These are phyloP conservation scores for Scaptodrosophila lebanonensis DNA, from an alignment of 1,140 invertebrate genomes.

Conservation along the genomic window DNA sequence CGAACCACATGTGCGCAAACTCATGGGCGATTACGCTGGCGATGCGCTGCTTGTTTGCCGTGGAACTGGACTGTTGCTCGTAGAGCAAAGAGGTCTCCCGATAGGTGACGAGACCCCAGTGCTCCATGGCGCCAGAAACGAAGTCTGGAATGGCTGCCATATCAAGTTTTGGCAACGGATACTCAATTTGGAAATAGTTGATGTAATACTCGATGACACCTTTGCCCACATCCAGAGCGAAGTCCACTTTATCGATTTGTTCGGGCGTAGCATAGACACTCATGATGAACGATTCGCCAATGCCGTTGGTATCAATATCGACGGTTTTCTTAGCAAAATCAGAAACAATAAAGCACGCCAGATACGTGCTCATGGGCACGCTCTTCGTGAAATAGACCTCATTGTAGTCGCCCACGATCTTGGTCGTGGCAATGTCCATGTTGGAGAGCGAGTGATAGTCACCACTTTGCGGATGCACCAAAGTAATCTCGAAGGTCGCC, in stretches of 20 bases:
- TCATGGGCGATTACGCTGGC: constrained; percentile 93
- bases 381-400: constrained; percentile 84
- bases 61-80: constrained; percentile 83
- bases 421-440: constrained; percentile 80
- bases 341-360: constrained; percentile 93
- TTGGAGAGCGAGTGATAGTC: constrained; percentile 88
- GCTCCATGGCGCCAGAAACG: constrained; percentile 96
- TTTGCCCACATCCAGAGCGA: constrained; percentile 88
- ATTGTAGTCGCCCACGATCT: constrained; percentile 30
- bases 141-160: constrained; percentile 97
- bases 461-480: constrained; percentile 83
- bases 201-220: constrained; percentile 91
- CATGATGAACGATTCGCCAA: constrained; percentile 81
- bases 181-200: constrained; percentile 90
- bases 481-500: constrained; percentile 88
- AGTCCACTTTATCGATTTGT: constrained; percentile 87
- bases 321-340: constrained; percentile 85
- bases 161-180: constrained; percentile 93
- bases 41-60: constrained; percentile 86
- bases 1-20: constrained; percentile 95
- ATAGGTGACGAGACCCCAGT: constrained; percentile 92
- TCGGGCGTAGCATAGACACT: constrained; percentile 86
- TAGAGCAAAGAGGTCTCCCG: constrained; percentile 90
- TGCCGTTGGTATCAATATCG: constrained; percentile 79
- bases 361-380: constrained; percentile 95